Evolutionary conservation across 1,140 invertebrate species (phyloP), one percentile per base, ranked within the genome.

Genomic region (Charaxes varanes): DNA sequence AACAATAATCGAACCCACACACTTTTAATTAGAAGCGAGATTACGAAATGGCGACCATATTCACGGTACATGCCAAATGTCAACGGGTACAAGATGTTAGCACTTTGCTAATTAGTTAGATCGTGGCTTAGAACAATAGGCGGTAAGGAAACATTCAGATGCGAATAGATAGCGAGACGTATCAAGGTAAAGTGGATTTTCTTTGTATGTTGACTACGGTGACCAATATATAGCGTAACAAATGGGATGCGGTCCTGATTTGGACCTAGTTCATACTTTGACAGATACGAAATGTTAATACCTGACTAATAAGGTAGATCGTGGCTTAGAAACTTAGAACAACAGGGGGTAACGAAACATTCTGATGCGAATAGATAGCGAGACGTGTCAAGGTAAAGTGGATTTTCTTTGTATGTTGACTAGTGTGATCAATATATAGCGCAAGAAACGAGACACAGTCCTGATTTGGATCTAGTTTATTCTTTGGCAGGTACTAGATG

Each of bases 21-120:
- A 18, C 27, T 56, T 45, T 61, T 70, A 70, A 70, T 70, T 70
- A 64, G 53, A 54, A 40, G 56, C 62, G 27, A 33, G 33, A 54
- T 58, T 48, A 37, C 45, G 34, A 48, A 48, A 41, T 33, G 27
- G 28, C 27, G 30, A 43, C 38, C 41, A 30, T 50, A 23, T 26
- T 35, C 19, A 27, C 17, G n/a, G 30, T 40, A 36, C 59, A 61
- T 55, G 50, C 50, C 42, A 68, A 71, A 67, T 58, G 67, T 63
- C 59, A 55, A 49, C 44, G 28, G 45, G 50, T 55, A 52, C 55
- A 48, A 33, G 47, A 17, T 60, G 47, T 58, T 63, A 45, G 49
- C 60, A 53, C 61, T 51, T 15, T 14, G 23, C 53, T 64, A 61
- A 59, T 70, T 67, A 62, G 26, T 43, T 24, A 23, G 44, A 58